phyloP scores from a whole-genome alignment of 2,797 vertebrate genomes.

The Argyrosomus regius region DNA sequence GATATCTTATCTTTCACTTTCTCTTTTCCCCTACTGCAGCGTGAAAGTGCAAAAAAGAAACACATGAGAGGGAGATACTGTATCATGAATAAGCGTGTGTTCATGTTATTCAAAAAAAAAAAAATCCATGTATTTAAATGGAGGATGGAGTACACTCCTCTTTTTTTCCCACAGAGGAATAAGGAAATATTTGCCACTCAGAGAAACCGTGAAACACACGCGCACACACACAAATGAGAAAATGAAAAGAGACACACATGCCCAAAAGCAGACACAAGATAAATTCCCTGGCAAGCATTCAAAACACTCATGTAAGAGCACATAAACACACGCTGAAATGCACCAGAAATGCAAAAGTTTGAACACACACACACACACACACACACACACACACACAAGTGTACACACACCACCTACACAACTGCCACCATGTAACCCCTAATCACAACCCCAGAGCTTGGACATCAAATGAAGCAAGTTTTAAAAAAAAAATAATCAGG shows the following conservation, averaged over 20 bases:
- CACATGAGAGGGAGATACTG: slow-evolving; percentile 12
- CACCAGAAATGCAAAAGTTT: slow-evolving; percentile 26
- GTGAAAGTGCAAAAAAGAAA: slow-evolving; percentile 6
- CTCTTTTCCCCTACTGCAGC: neutral
- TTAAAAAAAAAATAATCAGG: slow-evolving; percentile 95
- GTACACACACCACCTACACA: slow-evolving; percentile 78
- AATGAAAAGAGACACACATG: slow-evolving; percentile 68
- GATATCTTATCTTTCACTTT: neutral
- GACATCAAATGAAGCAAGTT: slow-evolving; percentile 99
- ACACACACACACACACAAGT: slow-evolving; percentile 34
- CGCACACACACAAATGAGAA: slow-evolving; percentile 28
- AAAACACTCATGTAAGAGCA: slow-evolving; percentile 68
- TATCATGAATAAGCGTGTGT: slow-evolving; percentile 21
- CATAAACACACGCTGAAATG: slow-evolving; percentile 51
- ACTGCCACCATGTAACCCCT: slow-evolving; percentile 82
- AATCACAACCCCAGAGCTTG: slow-evolving; percentile 92
- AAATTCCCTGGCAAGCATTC: slow-evolving; percentile 76
- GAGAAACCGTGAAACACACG: slow-evolving; percentile 41
- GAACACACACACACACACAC: slow-evolving; percentile 27
- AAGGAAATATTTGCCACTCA: slow-evolving; percentile 60
- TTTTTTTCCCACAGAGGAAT: slow-evolving; percentile 42
- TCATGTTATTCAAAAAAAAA: slow-evolving; percentile 18
- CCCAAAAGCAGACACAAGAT: slow-evolving; percentile 66
- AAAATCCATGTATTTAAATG: slow-evolving; percentile 41
- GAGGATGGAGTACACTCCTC: neutral